phyloP scores from a whole-genome alignment of 1,140 invertebrate species.

The Patella vulgata region DNA sequence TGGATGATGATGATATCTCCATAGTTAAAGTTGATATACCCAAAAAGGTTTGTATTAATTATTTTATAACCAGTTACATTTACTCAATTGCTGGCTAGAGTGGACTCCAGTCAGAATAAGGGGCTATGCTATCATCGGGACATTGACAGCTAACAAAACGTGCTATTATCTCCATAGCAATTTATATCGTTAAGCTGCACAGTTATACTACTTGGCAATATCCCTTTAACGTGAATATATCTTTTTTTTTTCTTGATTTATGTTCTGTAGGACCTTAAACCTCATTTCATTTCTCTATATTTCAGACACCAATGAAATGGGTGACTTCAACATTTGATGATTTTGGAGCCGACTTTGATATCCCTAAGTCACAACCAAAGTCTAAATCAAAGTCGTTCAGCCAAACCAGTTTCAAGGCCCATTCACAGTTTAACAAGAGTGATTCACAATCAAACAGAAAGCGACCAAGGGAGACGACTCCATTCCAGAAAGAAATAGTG shows the following conservation, averaged over 20 bases:
- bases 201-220: not conserved
- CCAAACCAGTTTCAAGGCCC: not conserved
- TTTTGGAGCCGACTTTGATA: conserved; percentile 14
- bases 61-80: too few species aligned
- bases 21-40: conserved; percentile 13
- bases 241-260: not conserved
- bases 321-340: conserved; percentile 55
- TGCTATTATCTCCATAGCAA: too few species aligned
- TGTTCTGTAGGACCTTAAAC: not conserved
- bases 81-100: too few species aligned
- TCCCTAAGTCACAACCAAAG: conserved; percentile 10
- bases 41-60: not conserved
- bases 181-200: too few species aligned
- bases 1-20: conserved; percentile 15
- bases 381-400: conserved; percentile 9
- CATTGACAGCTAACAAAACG: too few species aligned
- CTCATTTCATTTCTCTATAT: not conserved
- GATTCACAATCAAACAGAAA: not conserved
- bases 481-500: not conserved
- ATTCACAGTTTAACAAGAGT: not conserved
- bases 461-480: not conserved
- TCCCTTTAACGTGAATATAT: not conserved
- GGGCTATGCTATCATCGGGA: too few species aligned
- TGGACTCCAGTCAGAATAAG: too few species aligned
- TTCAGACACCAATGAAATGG: conserved; percentile 49